Evolutionary conservation across 2,113 vertebrate species (phyloP).

Genomic region (Globicephala melas): DNA sequence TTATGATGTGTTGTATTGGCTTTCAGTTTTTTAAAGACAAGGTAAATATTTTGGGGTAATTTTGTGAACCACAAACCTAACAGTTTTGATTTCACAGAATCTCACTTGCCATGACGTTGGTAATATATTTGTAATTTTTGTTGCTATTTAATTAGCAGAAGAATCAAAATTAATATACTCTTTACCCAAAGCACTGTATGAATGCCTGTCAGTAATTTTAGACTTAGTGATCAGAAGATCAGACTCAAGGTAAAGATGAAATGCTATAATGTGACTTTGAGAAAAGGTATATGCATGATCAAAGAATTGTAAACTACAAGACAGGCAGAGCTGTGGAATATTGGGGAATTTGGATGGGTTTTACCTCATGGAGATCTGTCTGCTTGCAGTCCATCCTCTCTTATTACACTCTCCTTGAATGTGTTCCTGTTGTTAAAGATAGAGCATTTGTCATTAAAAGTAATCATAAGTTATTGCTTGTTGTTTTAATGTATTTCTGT

Average conservation of each 20-base stretch:
- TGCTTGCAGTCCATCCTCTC: neutral
- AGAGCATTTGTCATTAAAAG: neutral
- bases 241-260: neutral
- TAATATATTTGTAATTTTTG: neutral
- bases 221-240: neutral
- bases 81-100: neutral
- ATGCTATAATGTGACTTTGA: neutral
- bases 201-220: neutral
- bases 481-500: conserved; percentile 24
- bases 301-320: neutral
- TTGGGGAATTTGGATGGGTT: neutral
- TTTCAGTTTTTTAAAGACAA: neutral
- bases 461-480: neutral
- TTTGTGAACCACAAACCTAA: neutral
- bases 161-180: neutral
- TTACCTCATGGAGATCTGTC: neutral
- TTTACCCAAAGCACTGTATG: neutral
- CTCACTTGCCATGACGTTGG: neutral
- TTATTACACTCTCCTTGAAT: neutral
- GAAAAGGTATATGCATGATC: neutral
- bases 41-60: neutral
- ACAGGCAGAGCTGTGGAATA: neutral
- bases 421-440: neutral
- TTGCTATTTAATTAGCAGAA: neutral
- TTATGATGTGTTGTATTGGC: neutral